Evolutionary conservation across 1,140 invertebrate genomes (phyloP).

Genomic region (Xylocopa sonorina): DNA sequence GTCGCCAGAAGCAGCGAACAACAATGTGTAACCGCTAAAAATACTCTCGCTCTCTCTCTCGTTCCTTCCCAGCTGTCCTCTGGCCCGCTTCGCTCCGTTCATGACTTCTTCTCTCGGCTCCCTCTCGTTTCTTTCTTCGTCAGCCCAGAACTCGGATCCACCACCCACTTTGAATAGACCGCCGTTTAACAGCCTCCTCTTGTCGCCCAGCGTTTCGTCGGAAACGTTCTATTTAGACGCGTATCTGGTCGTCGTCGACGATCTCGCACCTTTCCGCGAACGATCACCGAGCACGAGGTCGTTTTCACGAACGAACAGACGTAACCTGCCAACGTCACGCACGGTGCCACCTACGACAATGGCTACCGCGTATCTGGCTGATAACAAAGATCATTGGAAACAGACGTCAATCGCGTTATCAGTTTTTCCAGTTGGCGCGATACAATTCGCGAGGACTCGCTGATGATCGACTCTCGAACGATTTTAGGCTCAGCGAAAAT

Average conservation of each 20-base stretch:
- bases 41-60: constrained; percentile 68
- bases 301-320: background rate
- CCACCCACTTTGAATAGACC: constrained; percentile 29
- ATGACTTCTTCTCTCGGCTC: constrained; percentile 58
- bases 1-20: constrained; percentile 76
- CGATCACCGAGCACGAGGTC: no score
- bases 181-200: background rate
- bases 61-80: constrained; percentile 35
- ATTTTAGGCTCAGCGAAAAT: background rate
- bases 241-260: background rate
- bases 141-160: constrained; percentile 23
- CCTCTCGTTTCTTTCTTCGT: constrained; percentile 43
- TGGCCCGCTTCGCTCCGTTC: constrained; percentile 43
- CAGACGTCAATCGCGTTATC: constrained; percentile 43
- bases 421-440: background rate
- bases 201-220: no score
- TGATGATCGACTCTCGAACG: background rate
- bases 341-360: constrained; percentile 26
- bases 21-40: constrained; percentile 82
- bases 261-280: background rate
- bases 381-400: constrained; percentile 55
- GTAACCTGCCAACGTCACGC: background rate
- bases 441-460: background rate
- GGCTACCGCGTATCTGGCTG: constrained; percentile 22
- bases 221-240: background rate